phyloP scores from a whole-genome alignment of 2,888 invertebrate genomes.

The Vanessa cardui region DNA sequence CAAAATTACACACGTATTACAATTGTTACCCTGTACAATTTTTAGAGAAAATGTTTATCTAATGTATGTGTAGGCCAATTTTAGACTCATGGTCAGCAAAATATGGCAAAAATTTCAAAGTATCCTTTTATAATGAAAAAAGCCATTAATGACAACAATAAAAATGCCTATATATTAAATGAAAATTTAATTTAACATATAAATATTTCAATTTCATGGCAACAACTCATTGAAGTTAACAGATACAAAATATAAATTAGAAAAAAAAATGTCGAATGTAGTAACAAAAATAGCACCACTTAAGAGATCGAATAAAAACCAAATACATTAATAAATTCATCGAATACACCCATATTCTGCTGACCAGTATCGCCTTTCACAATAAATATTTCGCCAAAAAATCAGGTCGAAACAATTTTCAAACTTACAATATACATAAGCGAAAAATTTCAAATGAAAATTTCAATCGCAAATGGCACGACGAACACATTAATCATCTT shows the following conservation, averaged over 20 bases:
- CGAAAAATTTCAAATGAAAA: neutral
- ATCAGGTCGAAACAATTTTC: constrained; percentile 5
- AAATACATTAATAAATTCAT: neutral
- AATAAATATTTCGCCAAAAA: neutral
- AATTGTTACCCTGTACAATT: constrained; percentile 73
- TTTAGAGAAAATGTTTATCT: constrained; percentile 46
- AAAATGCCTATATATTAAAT: no score
- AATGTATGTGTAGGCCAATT: constrained; percentile 45
- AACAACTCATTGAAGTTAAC: neutral
- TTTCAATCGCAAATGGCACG: constrained; percentile 15
- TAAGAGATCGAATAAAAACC: neutral
- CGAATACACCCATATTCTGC: constrained; percentile 4
- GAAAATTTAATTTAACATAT: no score
- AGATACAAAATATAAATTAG: neutral
- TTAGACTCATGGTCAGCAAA: constrained; percentile 4
- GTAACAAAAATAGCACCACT: neutral
- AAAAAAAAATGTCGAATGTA: neutral
- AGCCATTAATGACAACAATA: no score
- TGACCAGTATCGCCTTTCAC: constrained; percentile 12
- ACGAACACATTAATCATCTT: constrained; percentile 26
- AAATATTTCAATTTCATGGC: no score
- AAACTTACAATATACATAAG: constrained; percentile 5
- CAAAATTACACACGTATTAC: constrained; percentile 46
- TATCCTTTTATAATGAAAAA: no score
- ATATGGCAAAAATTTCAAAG: neutral